Percentiles rank a stretch among this genome's conserved stretches.
Evolutionary conservation across 2,888 invertebrate species (phyloP).

Genomic region (Drosophila neoperkinsi): DNA sequence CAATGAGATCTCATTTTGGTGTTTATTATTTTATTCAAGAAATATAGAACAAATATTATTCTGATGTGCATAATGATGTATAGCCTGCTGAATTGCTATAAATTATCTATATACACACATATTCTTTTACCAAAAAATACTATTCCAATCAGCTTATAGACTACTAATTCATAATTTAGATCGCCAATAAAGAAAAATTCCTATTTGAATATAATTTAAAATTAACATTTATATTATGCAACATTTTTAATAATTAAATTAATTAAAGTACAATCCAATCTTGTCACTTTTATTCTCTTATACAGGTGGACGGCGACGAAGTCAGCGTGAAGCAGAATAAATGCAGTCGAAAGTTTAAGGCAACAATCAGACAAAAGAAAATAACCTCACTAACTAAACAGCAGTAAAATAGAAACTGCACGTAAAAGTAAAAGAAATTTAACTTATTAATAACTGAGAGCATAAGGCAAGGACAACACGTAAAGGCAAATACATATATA

Average conservation of each 20-base stretch:
- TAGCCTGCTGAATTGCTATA: not conserved
- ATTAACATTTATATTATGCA: not conserved
- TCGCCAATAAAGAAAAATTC: not conserved
- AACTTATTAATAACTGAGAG: slow-evolving; percentile 30
- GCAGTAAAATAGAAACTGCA: slow-evolving; percentile 24
- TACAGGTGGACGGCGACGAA: slow-evolving; percentile 45
- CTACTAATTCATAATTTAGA: not conserved
- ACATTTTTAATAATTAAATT: not conserved
- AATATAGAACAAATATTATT: not conserved
- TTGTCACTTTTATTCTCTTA: slow-evolving; percentile 26
- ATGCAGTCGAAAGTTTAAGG: slow-evolving; percentile 9
- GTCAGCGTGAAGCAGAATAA: slow-evolving; percentile 28
- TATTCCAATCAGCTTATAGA: not conserved
- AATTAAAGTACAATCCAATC: slow-evolving; percentile 34
- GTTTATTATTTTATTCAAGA: not conserved
- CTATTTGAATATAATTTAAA: not conserved
- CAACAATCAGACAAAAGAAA: slow-evolving; percentile 37
- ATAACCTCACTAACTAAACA: slow-evolving; percentile 4
- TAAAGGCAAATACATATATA: not conserved
- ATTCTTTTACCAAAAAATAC: not conserved
- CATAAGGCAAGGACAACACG: slow-evolving; percentile 7
- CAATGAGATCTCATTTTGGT: not conserved
- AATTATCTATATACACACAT: not conserved
- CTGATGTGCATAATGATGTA: not conserved
- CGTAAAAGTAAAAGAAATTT: slow-evolving; percentile 42